A percentile compares a stretch with the other conserved stretches of the same genome.
These are phyloP conservation scores for Prosapia bicincta DNA, from an alignment of 2,888 invertebrate species.

Conservation along the genomic window DNA sequence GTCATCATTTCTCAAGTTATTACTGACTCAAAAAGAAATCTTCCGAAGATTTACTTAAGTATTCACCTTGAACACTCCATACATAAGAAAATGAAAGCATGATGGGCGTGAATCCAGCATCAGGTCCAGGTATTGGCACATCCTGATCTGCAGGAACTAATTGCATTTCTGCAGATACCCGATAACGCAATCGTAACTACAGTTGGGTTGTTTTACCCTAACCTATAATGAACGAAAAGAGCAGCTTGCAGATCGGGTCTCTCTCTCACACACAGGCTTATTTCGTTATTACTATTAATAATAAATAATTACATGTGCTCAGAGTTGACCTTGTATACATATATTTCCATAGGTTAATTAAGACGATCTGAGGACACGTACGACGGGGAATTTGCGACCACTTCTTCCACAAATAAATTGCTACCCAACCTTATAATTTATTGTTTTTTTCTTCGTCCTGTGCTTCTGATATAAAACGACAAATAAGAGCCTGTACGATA, in stretches of 20 bases:
- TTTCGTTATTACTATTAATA: slow-evolving; percentile 26
- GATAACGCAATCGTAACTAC: background rate
- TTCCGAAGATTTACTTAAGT: too few relatives aligned
- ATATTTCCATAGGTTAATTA: slow-evolving; percentile 24
- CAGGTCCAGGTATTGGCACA: too few relatives aligned
- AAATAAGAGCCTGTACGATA: slow-evolving; percentile 13
- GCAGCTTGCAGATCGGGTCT: background rate
- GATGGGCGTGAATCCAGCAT: too few relatives aligned
- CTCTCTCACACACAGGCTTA: background rate
- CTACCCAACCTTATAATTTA: background rate
- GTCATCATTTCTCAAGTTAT: too few relatives aligned
- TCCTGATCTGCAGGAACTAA: too few relatives aligned
- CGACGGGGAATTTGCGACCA: background rate
- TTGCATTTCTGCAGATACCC: background rate
- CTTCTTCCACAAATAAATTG: background rate
- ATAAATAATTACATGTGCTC: slow-evolving; percentile 22
- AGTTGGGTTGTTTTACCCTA: background rate
- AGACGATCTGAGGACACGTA: slow-evolving; percentile 6
- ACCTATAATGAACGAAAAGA: background rate
- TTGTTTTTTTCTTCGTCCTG: background rate
- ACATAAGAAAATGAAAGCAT: too few relatives aligned
- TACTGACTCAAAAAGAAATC: too few relatives aligned
- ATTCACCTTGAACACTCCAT: too few relatives aligned
- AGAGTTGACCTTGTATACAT: slow-evolving; percentile 8
- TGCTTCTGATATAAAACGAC: slow-evolving; percentile 5